phyloP scores from a whole-genome alignment of 2,888 invertebrate species.

The Adela reaumurella region DNA sequence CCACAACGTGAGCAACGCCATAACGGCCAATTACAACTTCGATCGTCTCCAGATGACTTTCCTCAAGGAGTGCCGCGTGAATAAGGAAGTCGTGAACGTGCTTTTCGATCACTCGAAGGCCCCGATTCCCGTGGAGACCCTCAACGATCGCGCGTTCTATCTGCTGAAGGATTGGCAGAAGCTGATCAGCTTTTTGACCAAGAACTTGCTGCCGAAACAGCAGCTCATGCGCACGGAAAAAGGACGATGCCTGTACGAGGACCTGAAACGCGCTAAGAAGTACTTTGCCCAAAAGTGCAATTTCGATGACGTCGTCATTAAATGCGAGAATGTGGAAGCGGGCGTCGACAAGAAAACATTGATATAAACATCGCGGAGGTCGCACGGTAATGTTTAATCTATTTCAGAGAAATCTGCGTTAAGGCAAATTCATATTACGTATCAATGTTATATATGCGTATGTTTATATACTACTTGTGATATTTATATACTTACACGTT shows the following conservation, averaged over 20 bases:
- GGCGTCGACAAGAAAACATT: not conserved
- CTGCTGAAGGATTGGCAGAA: slow-evolving; percentile 42
- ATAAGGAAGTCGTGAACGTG: slow-evolving; percentile 32
- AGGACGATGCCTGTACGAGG: slow-evolving; percentile 36
- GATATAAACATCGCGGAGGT: not conserved
- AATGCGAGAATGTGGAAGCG: not conserved
- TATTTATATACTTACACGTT: not conserved
- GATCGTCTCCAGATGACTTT: slow-evolving; percentile 28
- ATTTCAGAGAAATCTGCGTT: not conserved
- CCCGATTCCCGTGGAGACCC: slow-evolving; percentile 29
- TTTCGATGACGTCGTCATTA: not conserved
- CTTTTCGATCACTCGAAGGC: slow-evolving; percentile 40
- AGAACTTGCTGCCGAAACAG: slow-evolving; percentile 33
- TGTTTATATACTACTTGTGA: not conserved
- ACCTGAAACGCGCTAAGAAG: slow-evolving; percentile 36
- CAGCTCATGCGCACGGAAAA: slow-evolving; percentile 37
- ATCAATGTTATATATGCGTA: not conserved
- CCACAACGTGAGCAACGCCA: slow-evolving; percentile 31
- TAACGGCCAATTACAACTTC: slow-evolving; percentile 28
- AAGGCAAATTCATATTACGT: not conserved
- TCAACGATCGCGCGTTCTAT: slow-evolving; percentile 26
- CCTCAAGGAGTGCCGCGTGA: slow-evolving; percentile 22
- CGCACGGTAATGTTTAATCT: not conserved
- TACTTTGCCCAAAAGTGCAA: not conserved
- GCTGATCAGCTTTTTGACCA: slow-evolving; percentile 35